Evolutionary conservation across 92 coral and sea anemone genomes (phyloP).

Genomic region (Epizoanthus fatuus): DNA sequence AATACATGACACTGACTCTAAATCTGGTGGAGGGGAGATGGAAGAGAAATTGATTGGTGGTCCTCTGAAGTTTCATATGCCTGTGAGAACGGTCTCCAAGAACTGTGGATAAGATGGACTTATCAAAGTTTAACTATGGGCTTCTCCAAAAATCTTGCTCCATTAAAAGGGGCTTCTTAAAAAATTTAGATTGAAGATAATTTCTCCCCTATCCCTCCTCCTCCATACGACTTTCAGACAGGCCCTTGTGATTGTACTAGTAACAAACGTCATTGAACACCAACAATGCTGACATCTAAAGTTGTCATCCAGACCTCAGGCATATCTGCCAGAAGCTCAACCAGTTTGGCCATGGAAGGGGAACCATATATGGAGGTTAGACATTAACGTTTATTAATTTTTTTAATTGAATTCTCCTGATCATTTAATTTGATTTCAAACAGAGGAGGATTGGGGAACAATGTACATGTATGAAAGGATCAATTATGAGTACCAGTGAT

Average conservation of each 20-base stretch:
- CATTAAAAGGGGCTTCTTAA: too few relatives aligned
- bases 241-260: background rate
- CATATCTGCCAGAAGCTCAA: slow-evolving; percentile 85
- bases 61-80: too few relatives aligned
- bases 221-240: background rate
- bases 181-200: too few relatives aligned
- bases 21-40: too few relatives aligned
- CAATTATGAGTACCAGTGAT: background rate
- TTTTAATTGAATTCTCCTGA: too few relatives aligned
- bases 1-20: too few relatives aligned
- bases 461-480: background rate
- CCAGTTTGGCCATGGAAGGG: slow-evolving; percentile 91
- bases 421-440: background rate
- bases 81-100: too few relatives aligned
- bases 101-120: too few relatives aligned
- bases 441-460: background rate
- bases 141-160: too few relatives aligned
- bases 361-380: slow-evolving; percentile 88
- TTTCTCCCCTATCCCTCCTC: too few relatives aligned
- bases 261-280: background rate
- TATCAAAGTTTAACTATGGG: too few relatives aligned
- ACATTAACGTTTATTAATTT: background rate
- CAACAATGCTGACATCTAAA: background rate
- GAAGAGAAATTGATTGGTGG: too few relatives aligned
- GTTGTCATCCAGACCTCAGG: slow-evolving; percentile 59